phyloP scores from a whole-genome alignment of 1,140 invertebrate genomes.

The Drosophila littoralis region DNA sequence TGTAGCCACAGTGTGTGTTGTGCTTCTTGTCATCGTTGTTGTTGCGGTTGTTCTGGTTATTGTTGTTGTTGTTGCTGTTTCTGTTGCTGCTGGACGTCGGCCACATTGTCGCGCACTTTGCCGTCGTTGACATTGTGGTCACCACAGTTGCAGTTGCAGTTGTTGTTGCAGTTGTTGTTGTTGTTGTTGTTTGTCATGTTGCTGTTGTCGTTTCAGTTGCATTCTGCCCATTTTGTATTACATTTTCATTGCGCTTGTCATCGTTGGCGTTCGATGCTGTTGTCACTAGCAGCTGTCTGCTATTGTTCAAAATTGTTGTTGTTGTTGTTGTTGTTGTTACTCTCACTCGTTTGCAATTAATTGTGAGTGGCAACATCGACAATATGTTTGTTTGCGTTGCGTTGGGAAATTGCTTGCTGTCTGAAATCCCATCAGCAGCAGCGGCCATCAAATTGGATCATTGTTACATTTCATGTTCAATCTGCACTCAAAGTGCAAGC shows the following conservation, averaged over 20 bases:
- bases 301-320: constrained; percentile 10
- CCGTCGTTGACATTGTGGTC: constrained; percentile 18
- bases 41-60: constrained; percentile 3
- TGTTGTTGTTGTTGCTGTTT: constrained; percentile 1
- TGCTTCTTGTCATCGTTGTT: constrained; percentile 1
- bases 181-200: constrained; percentile 12
- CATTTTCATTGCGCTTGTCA: constrained; percentile 21
- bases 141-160: constrained; percentile 13
- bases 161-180: constrained; percentile 12
- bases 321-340: constrained; percentile 15
- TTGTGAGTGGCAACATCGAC: constrained; percentile 38
- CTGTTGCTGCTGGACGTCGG: background rate
- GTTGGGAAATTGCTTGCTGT: constrained; percentile 24
- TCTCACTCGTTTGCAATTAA: constrained; percentile 40
- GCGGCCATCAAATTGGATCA: constrained; percentile 18
- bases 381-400: constrained; percentile 30
- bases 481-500: background rate
- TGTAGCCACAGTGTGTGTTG: constrained; percentile 3
- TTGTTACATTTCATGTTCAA: background rate
- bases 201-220: constrained; percentile 9
- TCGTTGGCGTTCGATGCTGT: constrained; percentile 3
- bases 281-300: constrained; percentile 8
- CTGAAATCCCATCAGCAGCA: constrained; percentile 6
- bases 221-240: constrained; percentile 15
- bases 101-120: background rate